phyloP scores from a whole-genome alignment of 1,140 invertebrate genomes.

The Panulirus ornatus region DNA sequence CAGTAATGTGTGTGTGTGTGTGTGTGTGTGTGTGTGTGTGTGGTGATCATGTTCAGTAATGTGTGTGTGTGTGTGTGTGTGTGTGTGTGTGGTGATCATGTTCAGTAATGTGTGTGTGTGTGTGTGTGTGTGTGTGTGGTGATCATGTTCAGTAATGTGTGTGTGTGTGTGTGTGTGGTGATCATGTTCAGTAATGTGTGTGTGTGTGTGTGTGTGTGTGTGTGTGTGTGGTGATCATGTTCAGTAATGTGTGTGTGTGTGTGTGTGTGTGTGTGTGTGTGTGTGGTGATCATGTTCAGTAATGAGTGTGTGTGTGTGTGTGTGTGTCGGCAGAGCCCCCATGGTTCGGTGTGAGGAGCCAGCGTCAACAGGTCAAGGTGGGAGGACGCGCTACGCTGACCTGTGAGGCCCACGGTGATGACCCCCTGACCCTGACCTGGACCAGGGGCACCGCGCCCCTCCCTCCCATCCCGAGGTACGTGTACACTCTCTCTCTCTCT shows the following conservation, averaged over 20 bases:
- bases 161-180: no score
- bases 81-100: neutral
- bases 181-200: no score
- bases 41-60: neutral
- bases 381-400: slow-evolving; percentile 49
- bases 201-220: no score
- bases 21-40: no score
- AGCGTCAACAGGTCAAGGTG: slow-evolving; percentile 67
- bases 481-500: neutral
- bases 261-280: slow-evolving; percentile 21
- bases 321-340: slow-evolving; percentile 58
- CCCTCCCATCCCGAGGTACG: slow-evolving; percentile 32
- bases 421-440: slow-evolving; percentile 67
- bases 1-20: no score
- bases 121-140: no score
- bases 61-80: neutral
- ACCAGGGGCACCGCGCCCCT: slow-evolving; percentile 53
- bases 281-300: neutral
- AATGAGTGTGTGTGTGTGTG: neutral
- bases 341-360: slow-evolving; percentile 58
- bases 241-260: no score
- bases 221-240: no score
- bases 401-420: slow-evolving; percentile 65
- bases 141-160: no score
- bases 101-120: neutral